Base-by-base conservation (phyloP, 2,797 vertebrate genomes). In the Spatula clypeata region DNA sequence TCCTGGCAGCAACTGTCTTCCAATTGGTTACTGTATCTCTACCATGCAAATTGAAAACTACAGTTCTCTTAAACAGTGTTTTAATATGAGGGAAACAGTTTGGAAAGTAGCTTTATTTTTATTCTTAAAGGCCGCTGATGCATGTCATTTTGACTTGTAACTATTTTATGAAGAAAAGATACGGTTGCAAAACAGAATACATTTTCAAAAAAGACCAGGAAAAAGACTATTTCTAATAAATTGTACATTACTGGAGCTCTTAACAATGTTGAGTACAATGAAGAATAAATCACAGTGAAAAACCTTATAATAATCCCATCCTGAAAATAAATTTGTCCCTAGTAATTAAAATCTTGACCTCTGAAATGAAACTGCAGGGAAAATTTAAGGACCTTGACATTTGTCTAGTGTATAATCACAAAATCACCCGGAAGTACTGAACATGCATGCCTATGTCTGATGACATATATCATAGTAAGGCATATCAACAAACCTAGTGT, bases 11-110 rank as follows among this genome's bases (percentile, higher is more conserved):
- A 1, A 74, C 88, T 61, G 36, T 84, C 31, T 92, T 93, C 74
- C 90, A 89, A 36, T 94, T 93, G 93, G 54, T 93, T 93, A 66
- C 69, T 85, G 67, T 67, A 74, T 87, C 80, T 94, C 83, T 79
- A 73, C 86, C 67, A 54, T 85, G 84, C 66, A 94, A 87, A 96
- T 74, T 71, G 71, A 86, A 87, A 82, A 76, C 55, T 94, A 66
- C 53, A 26, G 44, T 80, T 84, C 80, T 84, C 76, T 92, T 67
- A 54, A 79, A 77, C 47, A 60, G 32, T 31, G 13, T 29, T 94
- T 81, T n/a, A 66, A 42, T 31, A 31, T 27, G 60, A 79, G 26
- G 14, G 42, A 89, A 93, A 38, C 32, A 71, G 29, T 92, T 96
- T 79, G 1, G 4, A 49, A 87, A 88, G 26, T 29, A 72, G 49